Evolutionary conservation across 2,888 invertebrate species (phyloP).

Genomic region (Abrostola triplasia): DNA sequence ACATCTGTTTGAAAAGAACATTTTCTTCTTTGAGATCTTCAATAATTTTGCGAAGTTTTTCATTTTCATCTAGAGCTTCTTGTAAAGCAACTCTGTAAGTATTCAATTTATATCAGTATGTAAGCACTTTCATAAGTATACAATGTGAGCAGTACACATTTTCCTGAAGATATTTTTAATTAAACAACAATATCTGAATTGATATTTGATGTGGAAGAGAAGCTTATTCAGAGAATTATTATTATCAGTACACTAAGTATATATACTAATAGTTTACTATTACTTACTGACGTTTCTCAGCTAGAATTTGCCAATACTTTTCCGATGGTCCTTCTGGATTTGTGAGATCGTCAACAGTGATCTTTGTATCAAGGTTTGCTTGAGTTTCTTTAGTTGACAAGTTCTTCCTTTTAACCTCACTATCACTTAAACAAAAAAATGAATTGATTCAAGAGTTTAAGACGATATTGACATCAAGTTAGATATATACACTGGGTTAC

Average conservation of each 20-base stretch:
- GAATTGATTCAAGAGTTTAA: neutral
- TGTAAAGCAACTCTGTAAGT: conserved; percentile 89
- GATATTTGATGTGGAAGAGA: too few species aligned
- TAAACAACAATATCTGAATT: too few species aligned
- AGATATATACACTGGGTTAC: conserved; percentile 43
- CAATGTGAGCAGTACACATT: too few species aligned
- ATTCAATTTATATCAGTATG: neutral
- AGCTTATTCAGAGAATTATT: neutral
- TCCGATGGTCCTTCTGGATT: conserved; percentile 91
- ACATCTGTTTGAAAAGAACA: conserved; percentile 90
- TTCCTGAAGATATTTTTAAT: too few species aligned
- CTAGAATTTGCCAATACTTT: conserved; percentile 93
- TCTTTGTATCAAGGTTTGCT: conserved; percentile 86
- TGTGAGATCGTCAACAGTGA: conserved; percentile 91
- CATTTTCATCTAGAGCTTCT: conserved; percentile 92
- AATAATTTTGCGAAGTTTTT: conserved; percentile 84
- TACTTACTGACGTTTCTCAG: conserved; percentile 91
- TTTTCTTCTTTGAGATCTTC: conserved; percentile 90
- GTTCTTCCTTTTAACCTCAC: conserved; percentile 85
- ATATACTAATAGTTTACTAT: neutral
- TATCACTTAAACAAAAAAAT: conserved; percentile 66
- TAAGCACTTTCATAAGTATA: too few species aligned
- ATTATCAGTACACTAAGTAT: conserved; percentile 4
- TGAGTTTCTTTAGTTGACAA: conserved; percentile 89
- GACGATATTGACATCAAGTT: neutral